Percentiles rank a stretch among this genome's conserved stretches.
These are phyloP conservation scores for Scaptomyza reducta DNA, from an alignment of 2,888 invertebrate genomes.

Conservation along the genomic window DNA sequence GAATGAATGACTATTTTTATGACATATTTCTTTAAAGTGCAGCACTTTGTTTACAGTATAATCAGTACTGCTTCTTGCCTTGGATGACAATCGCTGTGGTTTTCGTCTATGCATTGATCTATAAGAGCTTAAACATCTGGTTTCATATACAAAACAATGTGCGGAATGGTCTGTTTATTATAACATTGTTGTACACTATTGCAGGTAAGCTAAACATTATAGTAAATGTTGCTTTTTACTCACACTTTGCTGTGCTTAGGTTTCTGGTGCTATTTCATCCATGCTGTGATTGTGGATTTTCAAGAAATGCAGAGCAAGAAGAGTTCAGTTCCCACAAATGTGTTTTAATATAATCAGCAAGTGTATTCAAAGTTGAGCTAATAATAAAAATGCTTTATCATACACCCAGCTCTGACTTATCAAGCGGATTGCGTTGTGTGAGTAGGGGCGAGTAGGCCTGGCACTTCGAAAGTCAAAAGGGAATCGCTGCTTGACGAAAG, in stretches of 20 bases:
- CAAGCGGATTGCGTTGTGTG: not conserved
- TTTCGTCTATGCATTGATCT: conserved; percentile 44
- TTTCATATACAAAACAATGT: not conserved
- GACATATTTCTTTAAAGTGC: not conserved
- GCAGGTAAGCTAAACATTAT: conserved; percentile 37
- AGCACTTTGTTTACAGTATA: conserved; percentile 20
- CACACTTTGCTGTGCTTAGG: conserved; percentile 21
- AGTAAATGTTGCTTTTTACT: not conserved
- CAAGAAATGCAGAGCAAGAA: conserved; percentile 7
- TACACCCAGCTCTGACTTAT: not conserved
- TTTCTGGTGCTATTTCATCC: conserved; percentile 51
- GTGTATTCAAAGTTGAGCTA: not conserved
- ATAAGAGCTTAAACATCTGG: conserved; percentile 16
- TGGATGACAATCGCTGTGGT: conserved; percentile 44
- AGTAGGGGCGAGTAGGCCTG: not conserved
- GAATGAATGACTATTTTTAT: not conserved
- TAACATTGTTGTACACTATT: conserved; percentile 10
- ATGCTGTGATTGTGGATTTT: conserved; percentile 44
- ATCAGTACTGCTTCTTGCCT: conserved; percentile 48
- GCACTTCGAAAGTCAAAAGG: conserved; percentile 24
- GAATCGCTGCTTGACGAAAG: conserved; percentile 19
- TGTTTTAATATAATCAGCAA: not conserved
- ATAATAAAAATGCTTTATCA: not conserved
- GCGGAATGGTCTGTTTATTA: accelerated
- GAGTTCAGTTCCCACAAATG: not conserved